Conservation (phyloP, 1,140 invertebrate species). For the Drosophila repletoides region DNA sequence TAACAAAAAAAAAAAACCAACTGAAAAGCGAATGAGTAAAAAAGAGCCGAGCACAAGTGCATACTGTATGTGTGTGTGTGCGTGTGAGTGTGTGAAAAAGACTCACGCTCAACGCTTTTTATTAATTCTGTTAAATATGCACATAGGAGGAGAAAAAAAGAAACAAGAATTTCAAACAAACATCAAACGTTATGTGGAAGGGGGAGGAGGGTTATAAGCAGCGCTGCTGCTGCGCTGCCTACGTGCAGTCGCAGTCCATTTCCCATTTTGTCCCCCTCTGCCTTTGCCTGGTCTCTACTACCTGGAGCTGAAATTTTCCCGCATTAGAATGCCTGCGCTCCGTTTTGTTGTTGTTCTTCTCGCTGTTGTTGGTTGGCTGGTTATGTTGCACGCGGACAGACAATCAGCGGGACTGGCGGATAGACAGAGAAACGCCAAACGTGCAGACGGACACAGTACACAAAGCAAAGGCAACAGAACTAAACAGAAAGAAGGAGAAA, state of each 20-base stretch:
- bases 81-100: constrained; percentile 46
- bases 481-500: constrained; percentile 3
- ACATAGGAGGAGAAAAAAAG: constrained; percentile 26
- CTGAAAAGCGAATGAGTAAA: constrained; percentile 22
- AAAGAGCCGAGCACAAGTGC: constrained; percentile 33
- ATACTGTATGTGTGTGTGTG: constrained; percentile 19
- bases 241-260: constrained; percentile 39
- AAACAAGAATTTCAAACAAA: constrained; percentile 56
- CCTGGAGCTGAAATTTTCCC: constrained; percentile 78
- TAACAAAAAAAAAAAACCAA: constrained; percentile 7
- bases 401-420: constrained; percentile 18
- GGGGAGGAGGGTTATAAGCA: not conserved
- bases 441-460: constrained; percentile 22
- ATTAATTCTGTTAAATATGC: constrained; percentile 52
- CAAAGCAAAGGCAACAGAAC: no score
- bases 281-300: constrained; percentile 38
- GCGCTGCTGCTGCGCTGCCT: constrained; percentile 10
- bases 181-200: constrained; percentile 17
- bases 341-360: constrained; percentile 8
- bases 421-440: constrained; percentile 26
- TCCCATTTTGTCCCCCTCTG: constrained; percentile 34
- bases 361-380: constrained; percentile 32
- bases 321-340: constrained; percentile 66
- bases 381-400: constrained; percentile 71
- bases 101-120: constrained; percentile 48